Conservation (phyloP, 2,113 vertebrate genomes). For the Salvelinus sp. region DNA sequence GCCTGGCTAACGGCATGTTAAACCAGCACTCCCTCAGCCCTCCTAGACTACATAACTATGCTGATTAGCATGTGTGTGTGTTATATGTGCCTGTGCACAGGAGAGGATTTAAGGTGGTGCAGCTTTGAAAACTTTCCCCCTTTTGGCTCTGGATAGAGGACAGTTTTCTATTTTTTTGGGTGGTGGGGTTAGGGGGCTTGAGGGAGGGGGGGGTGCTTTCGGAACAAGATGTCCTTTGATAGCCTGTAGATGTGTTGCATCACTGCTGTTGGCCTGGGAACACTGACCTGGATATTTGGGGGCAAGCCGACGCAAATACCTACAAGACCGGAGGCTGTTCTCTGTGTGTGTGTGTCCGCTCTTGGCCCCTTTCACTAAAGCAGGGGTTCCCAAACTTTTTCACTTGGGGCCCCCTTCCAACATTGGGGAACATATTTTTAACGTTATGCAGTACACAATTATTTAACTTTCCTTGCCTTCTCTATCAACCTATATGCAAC, state of each 20-base stretch:
- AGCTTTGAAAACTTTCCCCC: conserved; percentile 46
- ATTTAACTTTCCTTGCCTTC: too few relatives aligned
- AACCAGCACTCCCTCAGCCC: neutral
- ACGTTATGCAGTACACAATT: too few relatives aligned
- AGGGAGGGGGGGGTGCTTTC: conserved; percentile 19
- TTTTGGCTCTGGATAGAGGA: conserved; percentile 48
- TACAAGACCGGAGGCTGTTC: too few relatives aligned
- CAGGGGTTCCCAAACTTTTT: too few relatives aligned
- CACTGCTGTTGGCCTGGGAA: conserved; percentile 51
- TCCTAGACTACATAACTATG: neutral
- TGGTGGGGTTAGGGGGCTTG: conserved; percentile 23
- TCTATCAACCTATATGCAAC: neutral
- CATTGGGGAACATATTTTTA: too few relatives aligned
- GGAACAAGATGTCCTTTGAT: conserved; percentile 67
- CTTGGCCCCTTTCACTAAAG: too few relatives aligned
- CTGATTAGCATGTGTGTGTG: conserved; percentile 21
- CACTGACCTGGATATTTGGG: conserved; percentile 62
- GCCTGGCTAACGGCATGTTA: neutral
- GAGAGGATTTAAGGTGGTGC: conserved; percentile 26
- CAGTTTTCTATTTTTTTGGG: conserved; percentile 11
- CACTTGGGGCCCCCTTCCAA: too few relatives aligned
- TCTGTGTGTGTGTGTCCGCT: neutral
- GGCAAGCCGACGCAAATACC: conserved; percentile 43
- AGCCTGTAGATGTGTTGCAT: conserved; percentile 54
- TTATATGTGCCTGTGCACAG: conserved; percentile 13